phyloP scores from a whole-genome alignment of 2,888 invertebrate genomes.

The Microplitis manilae region DNA sequence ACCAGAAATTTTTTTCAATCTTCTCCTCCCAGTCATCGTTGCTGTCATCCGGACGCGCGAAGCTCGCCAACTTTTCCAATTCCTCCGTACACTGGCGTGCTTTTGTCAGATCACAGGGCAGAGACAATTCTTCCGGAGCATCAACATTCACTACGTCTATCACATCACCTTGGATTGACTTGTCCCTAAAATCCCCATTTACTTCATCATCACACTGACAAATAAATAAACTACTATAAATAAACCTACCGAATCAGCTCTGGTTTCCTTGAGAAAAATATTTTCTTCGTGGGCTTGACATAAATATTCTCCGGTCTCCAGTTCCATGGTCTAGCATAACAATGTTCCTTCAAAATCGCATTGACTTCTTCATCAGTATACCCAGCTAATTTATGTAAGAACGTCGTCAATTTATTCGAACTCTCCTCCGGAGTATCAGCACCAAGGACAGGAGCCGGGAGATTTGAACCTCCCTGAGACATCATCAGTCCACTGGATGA shows the following conservation, averaged over 20 bases:
- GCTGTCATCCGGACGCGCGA: slow-evolving; percentile 75
- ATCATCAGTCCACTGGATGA: neutral
- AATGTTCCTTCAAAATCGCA: slow-evolving; percentile 78
- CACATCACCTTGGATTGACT: slow-evolving; percentile 48
- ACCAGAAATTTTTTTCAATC: slow-evolving; percentile 77
- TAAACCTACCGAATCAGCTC: neutral
- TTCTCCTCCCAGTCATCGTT: slow-evolving; percentile 81
- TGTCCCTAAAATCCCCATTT: neutral
- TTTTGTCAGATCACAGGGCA: slow-evolving; percentile 76
- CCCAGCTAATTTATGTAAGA: slow-evolving; percentile 65
- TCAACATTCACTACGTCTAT: slow-evolving; percentile 71
- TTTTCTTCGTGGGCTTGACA: slow-evolving; percentile 75
- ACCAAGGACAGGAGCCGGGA: slow-evolving; percentile 67
- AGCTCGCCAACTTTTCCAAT: slow-evolving; percentile 78
- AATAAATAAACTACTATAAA: neutral
- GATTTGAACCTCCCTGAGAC: slow-evolving; percentile 42
- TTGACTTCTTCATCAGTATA: slow-evolving; percentile 67
- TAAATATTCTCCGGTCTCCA: slow-evolving; percentile 78
- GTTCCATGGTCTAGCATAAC: slow-evolving; percentile 82
- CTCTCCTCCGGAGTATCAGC: slow-evolving; percentile 73
- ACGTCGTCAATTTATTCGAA: slow-evolving; percentile 71
- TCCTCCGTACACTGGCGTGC: slow-evolving; percentile 81
- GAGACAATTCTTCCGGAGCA: neutral
- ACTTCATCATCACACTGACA: neutral
- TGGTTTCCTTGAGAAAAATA: slow-evolving; percentile 69